These are phyloP conservation scores for Chrysogorgia sp. DNA, from an alignment of 92 coral and sea anemone genomes.

Conservation along the genomic window DNA sequence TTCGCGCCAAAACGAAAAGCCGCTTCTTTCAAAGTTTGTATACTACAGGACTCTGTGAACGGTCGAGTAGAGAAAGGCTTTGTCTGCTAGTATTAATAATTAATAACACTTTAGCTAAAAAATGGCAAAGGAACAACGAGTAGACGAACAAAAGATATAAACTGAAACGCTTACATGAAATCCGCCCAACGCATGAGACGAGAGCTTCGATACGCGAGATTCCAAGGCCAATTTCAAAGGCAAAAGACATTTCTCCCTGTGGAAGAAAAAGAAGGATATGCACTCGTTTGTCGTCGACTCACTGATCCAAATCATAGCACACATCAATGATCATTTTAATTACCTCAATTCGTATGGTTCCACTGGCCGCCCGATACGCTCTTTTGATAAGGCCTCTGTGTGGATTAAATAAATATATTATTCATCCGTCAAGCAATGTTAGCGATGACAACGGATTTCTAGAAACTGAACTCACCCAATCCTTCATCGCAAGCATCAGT, in stretches of 20 bases:
- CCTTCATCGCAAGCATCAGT: conserved; percentile 95
- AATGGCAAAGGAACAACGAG: not conserved
- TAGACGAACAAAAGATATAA: not conserved
- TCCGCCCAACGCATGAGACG: conserved; percentile 85
- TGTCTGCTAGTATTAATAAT: conserved; percentile 54
- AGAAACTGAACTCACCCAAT: conserved; percentile 68
- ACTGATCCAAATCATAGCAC: conserved; percentile 52
- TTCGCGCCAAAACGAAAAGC: not conserved
- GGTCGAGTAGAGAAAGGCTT: conserved; percentile 11
- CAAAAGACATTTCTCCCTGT: conserved; percentile 86
- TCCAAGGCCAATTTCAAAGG: conserved; percentile 93
- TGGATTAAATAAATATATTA: not conserved
- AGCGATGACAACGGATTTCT: not conserved
- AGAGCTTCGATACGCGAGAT: conserved; percentile 82
- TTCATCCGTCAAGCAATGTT: not conserved
- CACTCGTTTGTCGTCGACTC: conserved; percentile 53
- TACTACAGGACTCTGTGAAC: too few relatives aligned
- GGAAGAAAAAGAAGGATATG: conserved; percentile 7
- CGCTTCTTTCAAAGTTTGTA: not conserved
- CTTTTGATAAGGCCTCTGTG: conserved; percentile 81
- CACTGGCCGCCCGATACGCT: conserved; percentile 80
- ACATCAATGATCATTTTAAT: conserved; percentile 30
- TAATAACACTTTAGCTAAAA: conserved; percentile 51
- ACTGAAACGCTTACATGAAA: conserved; percentile 85
- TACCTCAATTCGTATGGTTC: conserved; percentile 92